These are phyloP conservation scores for Philaethria dido DNA, from an alignment of 2,888 invertebrate species.

Conservation along the genomic window DNA sequence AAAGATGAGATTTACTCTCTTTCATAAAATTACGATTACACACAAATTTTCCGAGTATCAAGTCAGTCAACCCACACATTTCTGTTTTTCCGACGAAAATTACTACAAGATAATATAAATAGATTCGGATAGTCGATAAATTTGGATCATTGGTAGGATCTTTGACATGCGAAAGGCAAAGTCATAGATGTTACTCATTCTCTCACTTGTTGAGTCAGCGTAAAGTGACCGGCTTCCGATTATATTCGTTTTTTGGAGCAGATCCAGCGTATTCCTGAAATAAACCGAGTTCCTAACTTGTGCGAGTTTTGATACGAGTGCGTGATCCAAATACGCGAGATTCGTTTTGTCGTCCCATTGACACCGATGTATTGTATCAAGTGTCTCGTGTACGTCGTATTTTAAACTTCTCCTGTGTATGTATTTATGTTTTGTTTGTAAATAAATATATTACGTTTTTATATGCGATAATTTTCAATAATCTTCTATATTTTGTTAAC, in stretches of 20 bases:
- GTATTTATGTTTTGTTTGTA: constrained; percentile 1
- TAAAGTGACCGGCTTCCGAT: constrained; percentile 77
- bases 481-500: not conserved
- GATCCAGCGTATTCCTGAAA: constrained; percentile 79
- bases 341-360: constrained; percentile 41
- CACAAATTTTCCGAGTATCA: constrained; percentile 30
- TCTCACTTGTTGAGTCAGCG: constrained; percentile 75
- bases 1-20: not conserved
- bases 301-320: constrained; percentile 68
- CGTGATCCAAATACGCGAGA: constrained; percentile 55
- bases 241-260: constrained; percentile 72
- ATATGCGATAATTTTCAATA: not conserved
- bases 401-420: not conserved
- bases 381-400: constrained; percentile 6
- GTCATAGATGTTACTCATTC: constrained; percentile 50
- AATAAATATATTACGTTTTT: not conserved
- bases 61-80: constrained; percentile 26
- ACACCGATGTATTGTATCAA: constrained; percentile 30
- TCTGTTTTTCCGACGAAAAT: constrained; percentile 34
- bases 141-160: constrained; percentile 39
- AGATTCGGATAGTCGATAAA: constrained; percentile 29
- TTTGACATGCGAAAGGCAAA: constrained; percentile 39
- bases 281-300: constrained; percentile 69
- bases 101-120: constrained; percentile 27
- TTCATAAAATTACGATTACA: constrained; percentile 17